Conservation (phyloP, 1,140 invertebrate species). For the Panagrolaimus sp. region DNA sequence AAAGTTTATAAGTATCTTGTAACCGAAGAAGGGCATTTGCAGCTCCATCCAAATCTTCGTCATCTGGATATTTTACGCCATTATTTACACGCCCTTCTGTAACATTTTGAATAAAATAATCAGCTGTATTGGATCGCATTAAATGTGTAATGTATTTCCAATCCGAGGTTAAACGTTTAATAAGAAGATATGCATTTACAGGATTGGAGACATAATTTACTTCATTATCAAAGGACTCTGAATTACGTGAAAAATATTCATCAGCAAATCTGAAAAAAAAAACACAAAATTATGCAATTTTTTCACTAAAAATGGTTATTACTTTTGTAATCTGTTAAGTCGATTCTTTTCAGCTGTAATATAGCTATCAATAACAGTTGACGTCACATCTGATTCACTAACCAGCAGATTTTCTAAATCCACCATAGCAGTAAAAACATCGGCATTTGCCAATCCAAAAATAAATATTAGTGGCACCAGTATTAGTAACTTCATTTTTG, state of each 20-base stretch:
- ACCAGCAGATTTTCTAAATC: slow-evolving; percentile 39
- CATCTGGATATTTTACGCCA: slow-evolving; percentile 57
- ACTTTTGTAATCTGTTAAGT: slow-evolving; percentile 31
- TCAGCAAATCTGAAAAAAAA: slow-evolving; percentile 16
- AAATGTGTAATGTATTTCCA: slow-evolving; percentile 35
- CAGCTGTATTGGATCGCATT: slow-evolving; percentile 36
- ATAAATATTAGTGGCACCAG: slow-evolving; percentile 16
- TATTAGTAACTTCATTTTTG: slow-evolving; percentile 9
- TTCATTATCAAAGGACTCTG: neutral
- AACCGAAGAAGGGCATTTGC: slow-evolving; percentile 84
- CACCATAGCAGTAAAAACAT: slow-evolving; percentile 48
- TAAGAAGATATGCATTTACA: slow-evolving; percentile 43
- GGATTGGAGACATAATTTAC: slow-evolving; percentile 36
- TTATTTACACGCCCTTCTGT: slow-evolving; percentile 36
- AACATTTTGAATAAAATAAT: slow-evolving; percentile 47
- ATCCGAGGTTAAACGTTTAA: slow-evolving; percentile 33
- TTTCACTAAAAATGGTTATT: neutral
- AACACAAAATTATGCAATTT: neutral
- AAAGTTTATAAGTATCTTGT: slow-evolving; percentile 92
- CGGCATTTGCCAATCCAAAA: slow-evolving; percentile 3
- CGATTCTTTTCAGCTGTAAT: slow-evolving; percentile 36
- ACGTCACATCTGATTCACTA: slow-evolving; percentile 34
- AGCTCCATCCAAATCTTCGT: slow-evolving; percentile 79
- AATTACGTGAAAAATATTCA: slow-evolving; percentile 19
- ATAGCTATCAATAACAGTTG: slow-evolving; percentile 31